Conservation (phyloP, 2,113 vertebrate genomes). For the Larimichthys crocea region DNA sequence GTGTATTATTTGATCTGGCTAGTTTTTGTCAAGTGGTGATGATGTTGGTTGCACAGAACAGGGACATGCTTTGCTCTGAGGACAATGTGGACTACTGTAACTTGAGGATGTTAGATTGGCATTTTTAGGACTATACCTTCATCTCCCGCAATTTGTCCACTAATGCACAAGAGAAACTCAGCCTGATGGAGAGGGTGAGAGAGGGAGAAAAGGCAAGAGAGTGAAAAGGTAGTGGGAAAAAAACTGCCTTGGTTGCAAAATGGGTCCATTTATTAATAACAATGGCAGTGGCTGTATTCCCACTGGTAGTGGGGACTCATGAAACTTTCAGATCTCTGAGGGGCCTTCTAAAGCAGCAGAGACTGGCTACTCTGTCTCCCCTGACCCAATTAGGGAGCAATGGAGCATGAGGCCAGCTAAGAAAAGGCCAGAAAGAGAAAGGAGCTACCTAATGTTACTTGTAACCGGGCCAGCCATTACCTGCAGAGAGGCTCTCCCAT, state of each 20-base stretch:
- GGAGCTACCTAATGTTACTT: conserved; percentile 67
- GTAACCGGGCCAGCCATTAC: conserved; percentile 65
- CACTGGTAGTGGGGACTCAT: conserved; percentile 82
- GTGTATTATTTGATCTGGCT: conserved; percentile 30
- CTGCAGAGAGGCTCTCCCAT: conserved; percentile 64
- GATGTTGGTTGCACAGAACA: conserved; percentile 1
- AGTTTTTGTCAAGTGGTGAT: conserved; percentile 41
- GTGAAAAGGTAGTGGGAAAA: conserved; percentile 65
- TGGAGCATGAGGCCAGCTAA: conserved; percentile 77
- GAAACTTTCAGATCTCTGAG: conserved; percentile 88
- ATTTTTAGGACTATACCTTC: conserved; percentile 57
- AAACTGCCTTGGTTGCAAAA: conserved; percentile 82
- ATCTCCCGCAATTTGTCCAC: conserved; percentile 73
- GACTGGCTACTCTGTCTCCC: conserved; percentile 83
- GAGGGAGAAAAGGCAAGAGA: conserved; percentile 57
- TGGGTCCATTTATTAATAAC: conserved; percentile 88
- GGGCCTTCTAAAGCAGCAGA: conserved; percentile 83
- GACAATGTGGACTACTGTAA: conserved; percentile 39
- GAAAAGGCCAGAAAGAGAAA: conserved; percentile 73
- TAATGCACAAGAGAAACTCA: conserved; percentile 74
- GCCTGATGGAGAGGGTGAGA: conserved; percentile 64
- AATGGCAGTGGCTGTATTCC: conserved; percentile 84
- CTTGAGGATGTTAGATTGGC: conserved; percentile 58
- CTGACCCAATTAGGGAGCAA: conserved; percentile 86
- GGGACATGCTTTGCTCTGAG: not conserved